phyloP scores from a whole-genome alignment of 1,140 invertebrate species.

The Brachystomella parvula region DNA sequence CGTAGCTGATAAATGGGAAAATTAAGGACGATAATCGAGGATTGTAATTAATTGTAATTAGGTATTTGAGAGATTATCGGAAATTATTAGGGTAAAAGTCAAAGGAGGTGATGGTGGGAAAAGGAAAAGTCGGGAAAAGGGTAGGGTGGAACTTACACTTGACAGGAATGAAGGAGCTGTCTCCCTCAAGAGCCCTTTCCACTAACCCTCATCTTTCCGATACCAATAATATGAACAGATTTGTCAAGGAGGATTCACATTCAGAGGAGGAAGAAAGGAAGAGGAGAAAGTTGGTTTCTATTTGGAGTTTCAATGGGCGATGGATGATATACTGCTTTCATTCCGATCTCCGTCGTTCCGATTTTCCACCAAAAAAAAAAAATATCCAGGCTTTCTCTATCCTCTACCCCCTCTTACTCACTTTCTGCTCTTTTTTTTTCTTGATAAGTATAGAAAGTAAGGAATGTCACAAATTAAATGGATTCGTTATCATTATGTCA shows the following conservation, averaged over 20 bases:
- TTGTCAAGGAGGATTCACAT: constrained; percentile 4
- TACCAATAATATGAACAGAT: constrained; percentile 7
- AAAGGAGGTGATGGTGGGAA: too few species aligned
- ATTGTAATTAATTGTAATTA: too few species aligned
- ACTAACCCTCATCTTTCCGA: neutral
- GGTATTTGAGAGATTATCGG: neutral
- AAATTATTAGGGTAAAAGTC: neutral
- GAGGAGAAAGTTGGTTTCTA: neutral
- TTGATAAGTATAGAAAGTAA: neutral
- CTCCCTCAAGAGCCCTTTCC: neutral
- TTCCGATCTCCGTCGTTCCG: too few species aligned
- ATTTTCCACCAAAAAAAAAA: neutral
- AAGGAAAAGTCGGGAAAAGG: neutral
- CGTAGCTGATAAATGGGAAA: too few species aligned
- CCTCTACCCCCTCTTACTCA: constrained; percentile 4
- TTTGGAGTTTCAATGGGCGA: constrained; percentile 4
- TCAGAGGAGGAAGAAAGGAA: neutral
- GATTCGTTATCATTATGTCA: constrained; percentile 13
- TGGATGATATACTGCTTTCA: constrained; percentile 6
- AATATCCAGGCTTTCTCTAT: too few species aligned
- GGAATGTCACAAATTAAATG: constrained; percentile 12
- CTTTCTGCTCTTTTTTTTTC: neutral
- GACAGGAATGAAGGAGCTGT: constrained; percentile 12
- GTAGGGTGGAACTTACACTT: neutral
- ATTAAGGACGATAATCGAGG: neutral